These are phyloP conservation scores for Turritopsis dohrnii DNA, from an alignment of 30 jellyfish, hydroid and myxozoan species.

Conservation along the genomic window DNA sequence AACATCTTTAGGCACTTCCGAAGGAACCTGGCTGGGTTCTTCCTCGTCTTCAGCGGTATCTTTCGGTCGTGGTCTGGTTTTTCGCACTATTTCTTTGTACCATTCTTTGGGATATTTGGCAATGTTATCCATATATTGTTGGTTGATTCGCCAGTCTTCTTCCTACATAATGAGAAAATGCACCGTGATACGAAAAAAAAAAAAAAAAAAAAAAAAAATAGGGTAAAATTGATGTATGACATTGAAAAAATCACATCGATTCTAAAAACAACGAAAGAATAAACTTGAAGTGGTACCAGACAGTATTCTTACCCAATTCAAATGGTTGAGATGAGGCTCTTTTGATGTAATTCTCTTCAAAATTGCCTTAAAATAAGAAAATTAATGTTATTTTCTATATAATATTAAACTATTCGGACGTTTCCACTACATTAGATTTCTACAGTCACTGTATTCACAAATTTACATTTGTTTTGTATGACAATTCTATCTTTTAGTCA, in stretches of 20 bases:
- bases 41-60: neutral
- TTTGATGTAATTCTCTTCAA: slow-evolving; percentile 79
- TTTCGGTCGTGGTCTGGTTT: neutral
- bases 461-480: neutral
- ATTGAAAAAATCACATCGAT: neutral
- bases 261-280: neutral
- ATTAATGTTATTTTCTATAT: neutral
- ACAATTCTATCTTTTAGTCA: neutral
- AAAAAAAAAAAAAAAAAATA: too few species aligned
- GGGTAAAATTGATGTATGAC: too few species aligned
- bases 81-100: slow-evolving; percentile 35
- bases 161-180: slow-evolving; percentile 37
- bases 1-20: neutral
- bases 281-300: too few species aligned
- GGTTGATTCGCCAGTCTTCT: slow-evolving; percentile 65
- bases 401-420: neutral
- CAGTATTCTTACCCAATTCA: slow-evolving; percentile 91
- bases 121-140: slow-evolving; percentile 84
- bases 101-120: slow-evolving; percentile 87
- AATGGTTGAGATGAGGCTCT: slow-evolving; percentile 79
- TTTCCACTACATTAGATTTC: neutral
- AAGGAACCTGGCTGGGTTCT: neutral
- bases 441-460: neutral
- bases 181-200: too few species aligned
- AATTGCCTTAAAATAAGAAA: slow-evolving; percentile 70